Conservation (phyloP, 2,113 vertebrate species). For the Spermophilus dauricus region DNA sequence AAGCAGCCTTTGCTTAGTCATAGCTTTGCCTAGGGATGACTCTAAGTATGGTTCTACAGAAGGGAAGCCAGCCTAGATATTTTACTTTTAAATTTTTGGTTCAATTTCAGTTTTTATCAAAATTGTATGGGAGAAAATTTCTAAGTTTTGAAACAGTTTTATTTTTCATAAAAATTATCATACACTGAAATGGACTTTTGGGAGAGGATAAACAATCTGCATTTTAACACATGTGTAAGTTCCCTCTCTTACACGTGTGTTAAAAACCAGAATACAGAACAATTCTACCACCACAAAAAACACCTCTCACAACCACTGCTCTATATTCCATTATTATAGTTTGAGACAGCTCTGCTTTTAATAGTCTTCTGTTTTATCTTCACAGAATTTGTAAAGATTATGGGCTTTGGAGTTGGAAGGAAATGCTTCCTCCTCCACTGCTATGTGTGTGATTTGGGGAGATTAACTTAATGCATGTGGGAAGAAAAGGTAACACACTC, state of each 20-base stretch:
- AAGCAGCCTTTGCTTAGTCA: not conserved
- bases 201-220: not conserved
- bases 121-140: not conserved
- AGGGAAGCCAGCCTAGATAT: not conserved
- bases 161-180: not conserved
- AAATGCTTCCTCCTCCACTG: not conserved
- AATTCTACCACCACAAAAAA: not conserved
- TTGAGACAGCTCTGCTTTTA: not conserved
- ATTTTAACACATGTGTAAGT: not conserved
- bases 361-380: not conserved
- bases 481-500: not conserved
- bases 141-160: not conserved
- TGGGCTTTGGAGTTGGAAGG: not conserved
- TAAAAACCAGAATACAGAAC: not conserved
- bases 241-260: too few species aligned
- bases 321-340: not conserved
- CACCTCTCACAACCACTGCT: not conserved
- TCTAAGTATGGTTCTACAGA: not conserved
- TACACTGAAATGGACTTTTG: not conserved
- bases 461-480: not conserved
- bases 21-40: not conserved
- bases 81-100: not conserved
- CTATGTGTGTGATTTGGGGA: not conserved
- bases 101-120: constrained; percentile 33
- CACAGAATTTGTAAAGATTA: not conserved